Evolutionary conservation across 2,888 invertebrate genomes (phyloP), one percentile per base, ranked within the genome.

Genomic region (Meliscaeva auricollis): DNA sequence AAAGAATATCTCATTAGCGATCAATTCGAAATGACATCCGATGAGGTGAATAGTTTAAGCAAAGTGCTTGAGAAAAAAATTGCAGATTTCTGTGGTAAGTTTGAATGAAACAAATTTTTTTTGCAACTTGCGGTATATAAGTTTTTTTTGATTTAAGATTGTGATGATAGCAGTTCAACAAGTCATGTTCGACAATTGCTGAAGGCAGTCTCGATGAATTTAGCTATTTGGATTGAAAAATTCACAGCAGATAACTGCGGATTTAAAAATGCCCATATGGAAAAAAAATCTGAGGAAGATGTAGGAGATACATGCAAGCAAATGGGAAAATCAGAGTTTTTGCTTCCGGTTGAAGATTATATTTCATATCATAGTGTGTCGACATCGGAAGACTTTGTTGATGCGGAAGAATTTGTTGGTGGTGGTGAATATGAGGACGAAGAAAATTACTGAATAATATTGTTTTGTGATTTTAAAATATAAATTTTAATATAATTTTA

Each of bases 171-270:
- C n/a, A 41, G 9, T 2, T 89, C 90, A n/a, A 89, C 89, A 17
- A 91, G 64, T 32, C 76, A 90, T 70, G 81, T 90, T 26, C 88
- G 89, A 2, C 90, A 90, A 60, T 90, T 92, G 81, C 89, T 90
- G 46, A 89, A 89, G 64, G 89, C 89, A 44, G 85, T 92, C 38
- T 89, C 92, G 26, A 89, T 89, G 54, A 92, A 92, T 62, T 73
- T 92, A 32, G 90, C 92, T 3, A 89, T 90, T 73, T 92, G 92
- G 91, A 91, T 92, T 26, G 90, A 90, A 72, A 90, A 91, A 77
- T 91, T 91, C 54, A 89, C 90, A 52, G 89, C 90, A 8, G 90
- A 90, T n/a, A n/a, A n/a, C 87, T 88, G 91, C 66, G 91, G 91
- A 50, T 91, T 91, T 48, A 89, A 88, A 52, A 80, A 89, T 84